These are phyloP conservation scores for Noctua comes DNA, from an alignment of 2,888 invertebrate genomes.

Conservation along the genomic window DNA sequence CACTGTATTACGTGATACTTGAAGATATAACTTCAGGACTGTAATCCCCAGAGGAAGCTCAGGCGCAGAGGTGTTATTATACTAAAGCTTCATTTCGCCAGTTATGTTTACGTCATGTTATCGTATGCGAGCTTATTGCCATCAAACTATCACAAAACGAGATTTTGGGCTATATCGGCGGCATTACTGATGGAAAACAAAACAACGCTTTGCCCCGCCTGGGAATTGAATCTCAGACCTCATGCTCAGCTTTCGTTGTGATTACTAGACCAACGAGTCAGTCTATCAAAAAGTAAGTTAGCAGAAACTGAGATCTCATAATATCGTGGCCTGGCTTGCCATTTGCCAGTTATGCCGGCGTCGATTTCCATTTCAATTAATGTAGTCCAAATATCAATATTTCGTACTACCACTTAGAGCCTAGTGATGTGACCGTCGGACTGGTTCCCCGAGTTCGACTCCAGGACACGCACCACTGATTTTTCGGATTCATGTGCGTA, in stretches of 20 bases:
- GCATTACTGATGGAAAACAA: background rate
- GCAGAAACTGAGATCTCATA: background rate
- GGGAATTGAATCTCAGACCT: background rate
- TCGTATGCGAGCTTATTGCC: background rate
- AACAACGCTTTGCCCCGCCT: background rate
- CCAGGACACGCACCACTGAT: background rate
- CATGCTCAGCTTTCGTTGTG: background rate
- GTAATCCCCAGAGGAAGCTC: background rate
- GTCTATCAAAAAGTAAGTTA: background rate
- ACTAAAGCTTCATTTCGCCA: too few species aligned
- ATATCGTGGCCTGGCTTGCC: background rate
- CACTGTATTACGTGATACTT: background rate
- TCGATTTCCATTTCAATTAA: background rate
- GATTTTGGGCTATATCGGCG: background rate
- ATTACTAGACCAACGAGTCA: background rate
- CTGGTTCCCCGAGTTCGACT: background rate
- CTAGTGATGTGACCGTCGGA: background rate
- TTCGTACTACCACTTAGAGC: background rate
- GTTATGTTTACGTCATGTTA: too few species aligned
- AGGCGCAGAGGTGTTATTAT: background rate
- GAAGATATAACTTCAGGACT: background rate
- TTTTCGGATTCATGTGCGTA: background rate
- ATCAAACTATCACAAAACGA: background rate
- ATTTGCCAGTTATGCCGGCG: background rate
- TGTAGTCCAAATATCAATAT: background rate